Conservation (phyloP, 2,113 vertebrate genomes). For the Prionailurus bengalensis region DNA sequence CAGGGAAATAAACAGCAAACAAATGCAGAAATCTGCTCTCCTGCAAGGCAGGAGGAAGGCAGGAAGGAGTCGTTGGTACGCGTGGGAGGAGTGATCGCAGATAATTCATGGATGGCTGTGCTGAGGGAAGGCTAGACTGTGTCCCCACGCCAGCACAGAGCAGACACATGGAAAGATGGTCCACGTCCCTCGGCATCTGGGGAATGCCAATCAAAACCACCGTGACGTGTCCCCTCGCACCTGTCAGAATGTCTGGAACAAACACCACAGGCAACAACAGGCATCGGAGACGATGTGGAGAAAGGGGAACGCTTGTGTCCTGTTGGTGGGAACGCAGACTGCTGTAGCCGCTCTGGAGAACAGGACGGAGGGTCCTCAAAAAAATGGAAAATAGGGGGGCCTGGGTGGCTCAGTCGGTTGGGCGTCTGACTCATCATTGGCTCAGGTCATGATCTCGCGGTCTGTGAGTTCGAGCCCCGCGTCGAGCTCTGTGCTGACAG, state of each 20-base stretch:
- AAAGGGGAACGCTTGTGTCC: accelerated
- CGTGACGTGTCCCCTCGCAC: neutral
- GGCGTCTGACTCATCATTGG: too few relatives aligned
- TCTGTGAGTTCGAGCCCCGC: too few relatives aligned
- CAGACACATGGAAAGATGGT: neutral
- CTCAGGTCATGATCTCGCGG: too few relatives aligned
- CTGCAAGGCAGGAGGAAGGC: too few relatives aligned
- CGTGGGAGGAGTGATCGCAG: accelerated
- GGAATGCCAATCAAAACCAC: neutral
- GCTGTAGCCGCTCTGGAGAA: neutral
- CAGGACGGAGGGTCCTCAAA: neutral
- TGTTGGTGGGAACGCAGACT: neutral
- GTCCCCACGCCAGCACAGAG: neutral
- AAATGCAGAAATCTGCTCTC: too few relatives aligned
- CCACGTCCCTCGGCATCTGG: neutral
- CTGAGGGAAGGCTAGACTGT: neutral
- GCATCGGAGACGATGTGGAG: neutral
- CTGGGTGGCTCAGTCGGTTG: too few relatives aligned
- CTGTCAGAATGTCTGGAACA: neutral
- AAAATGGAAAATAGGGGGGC: neutral
- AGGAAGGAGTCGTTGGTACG: neutral
- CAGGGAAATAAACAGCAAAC: too few relatives aligned
- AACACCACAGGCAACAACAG: neutral
- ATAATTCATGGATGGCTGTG: neutral
- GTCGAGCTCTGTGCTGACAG: too few relatives aligned